Evolutionary conservation across 2,113 vertebrate genomes (phyloP), one percentile per base, ranked within the genome.

Genomic region (Lanius ludovicianus): DNA sequence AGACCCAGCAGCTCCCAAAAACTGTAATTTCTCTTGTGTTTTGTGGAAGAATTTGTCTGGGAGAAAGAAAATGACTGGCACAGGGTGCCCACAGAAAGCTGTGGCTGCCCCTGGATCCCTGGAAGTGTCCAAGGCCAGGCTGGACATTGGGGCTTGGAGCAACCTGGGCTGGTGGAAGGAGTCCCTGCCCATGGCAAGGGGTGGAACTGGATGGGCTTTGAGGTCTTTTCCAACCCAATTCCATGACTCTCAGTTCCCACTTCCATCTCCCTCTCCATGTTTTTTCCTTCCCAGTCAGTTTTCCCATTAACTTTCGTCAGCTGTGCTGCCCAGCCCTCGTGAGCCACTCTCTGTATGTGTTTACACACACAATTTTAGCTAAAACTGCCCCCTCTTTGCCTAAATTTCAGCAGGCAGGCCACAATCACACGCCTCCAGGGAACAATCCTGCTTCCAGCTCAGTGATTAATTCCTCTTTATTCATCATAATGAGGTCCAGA

Each of bases 131-230:
- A 47, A 56, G 30, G 71, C 21, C 52, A 42, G 83, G 24, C 0
- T 55, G 47, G 50, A 47, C 0, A 37, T 37, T 37, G 0, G 21
- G 73, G 27, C 6, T 53, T 39, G 84, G 67, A 80, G 25, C 50
- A 7, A 0, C 5, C 42, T 73, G 86, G 52, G 44, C 5, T 0
- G 0, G 33, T 59, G 44, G 27, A 1, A 74, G 18, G 7, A 44
- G 77, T 39, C 52, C 44, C 76, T 80, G 67, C 37, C 56, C 25
- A 22, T 35, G 57, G 30, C 42, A 64, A 42, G 2, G 9, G 11
- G 3, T 59, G 52, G 44, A 0, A 75, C 19, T 28, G 46, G 15
- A 7, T 39, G 39, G 7, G 1, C 23, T 75, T 10, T 52, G 33
- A 46, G 69, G 46, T 22, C 39, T 28, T 10, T 74, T 37, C 69